Conservation (phyloP, 2,888 invertebrate species). For the Gonocerus acuteangulatus region DNA sequence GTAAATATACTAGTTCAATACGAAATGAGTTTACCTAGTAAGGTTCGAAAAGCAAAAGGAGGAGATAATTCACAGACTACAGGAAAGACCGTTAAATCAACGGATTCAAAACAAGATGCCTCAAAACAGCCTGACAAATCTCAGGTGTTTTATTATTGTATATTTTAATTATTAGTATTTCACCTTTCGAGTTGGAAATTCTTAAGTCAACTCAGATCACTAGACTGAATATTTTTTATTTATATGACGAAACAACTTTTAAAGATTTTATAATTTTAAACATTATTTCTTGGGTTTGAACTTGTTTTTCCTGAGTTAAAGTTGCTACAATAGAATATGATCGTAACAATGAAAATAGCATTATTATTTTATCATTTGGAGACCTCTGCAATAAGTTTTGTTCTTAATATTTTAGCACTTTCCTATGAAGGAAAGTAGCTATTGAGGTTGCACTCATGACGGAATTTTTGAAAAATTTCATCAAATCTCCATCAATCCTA, state of each 20-base stretch:
- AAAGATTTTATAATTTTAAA: not conserved
- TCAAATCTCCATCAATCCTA: no score
- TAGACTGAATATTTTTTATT: not conserved
- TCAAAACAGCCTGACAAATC: constrained; percentile 53
- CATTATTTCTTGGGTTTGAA: not conserved
- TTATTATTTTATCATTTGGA: no score
- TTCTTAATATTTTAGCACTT: no score
- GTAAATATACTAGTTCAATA: constrained; percentile 10
- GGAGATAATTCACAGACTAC: constrained; percentile 7
- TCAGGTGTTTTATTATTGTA: constrained; percentile 36
- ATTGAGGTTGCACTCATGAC: no score
- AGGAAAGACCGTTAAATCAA: constrained; percentile 1
- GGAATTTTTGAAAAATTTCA: no score
- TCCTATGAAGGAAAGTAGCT: no score
- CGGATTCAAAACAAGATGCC: constrained; percentile 54
- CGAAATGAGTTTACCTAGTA: constrained; percentile 22
- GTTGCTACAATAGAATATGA: no score
- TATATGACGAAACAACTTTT: not conserved
- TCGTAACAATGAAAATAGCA: no score
- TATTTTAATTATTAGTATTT: not conserved
- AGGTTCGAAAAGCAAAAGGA: constrained; percentile 14
- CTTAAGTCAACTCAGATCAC: not conserved
- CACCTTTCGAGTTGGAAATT: not conserved
- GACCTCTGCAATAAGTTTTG: no score
- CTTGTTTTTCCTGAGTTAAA: no score